A percentile compares a stretch with the other conserved stretches of the same genome.
phyloP scores from a whole-genome alignment of 2,888 invertebrate genomes.

The Idaea dimidiata region DNA sequence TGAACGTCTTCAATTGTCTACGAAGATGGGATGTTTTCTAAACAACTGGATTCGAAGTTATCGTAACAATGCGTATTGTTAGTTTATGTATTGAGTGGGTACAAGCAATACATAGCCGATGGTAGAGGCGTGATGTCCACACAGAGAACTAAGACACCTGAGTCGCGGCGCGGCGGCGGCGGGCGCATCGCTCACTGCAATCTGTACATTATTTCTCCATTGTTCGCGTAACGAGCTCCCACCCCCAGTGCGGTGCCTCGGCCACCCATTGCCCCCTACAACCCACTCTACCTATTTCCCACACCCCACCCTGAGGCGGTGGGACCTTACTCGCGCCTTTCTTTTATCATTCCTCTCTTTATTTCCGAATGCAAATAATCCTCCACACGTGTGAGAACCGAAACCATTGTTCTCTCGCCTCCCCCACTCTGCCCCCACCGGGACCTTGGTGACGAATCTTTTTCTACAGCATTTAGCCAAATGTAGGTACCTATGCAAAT shows the following conservation, averaged over 20 bases:
- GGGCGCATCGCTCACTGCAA: constrained; percentile 82
- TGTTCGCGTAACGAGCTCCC: constrained; percentile 80
- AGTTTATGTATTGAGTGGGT: constrained; percentile 15
- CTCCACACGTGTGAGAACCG: constrained; percentile 82
- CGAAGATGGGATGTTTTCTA: constrained; percentile 23
- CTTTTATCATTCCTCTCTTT: constrained; percentile 81
- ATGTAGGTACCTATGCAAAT: constrained; percentile 46
- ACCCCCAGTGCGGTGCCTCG: constrained; percentile 49
- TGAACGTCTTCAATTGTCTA: neutral
- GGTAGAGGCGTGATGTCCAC: constrained; percentile 62
- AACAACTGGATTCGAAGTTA: constrained; percentile 24
- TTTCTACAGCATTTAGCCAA: constrained; percentile 76
- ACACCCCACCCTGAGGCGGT: constrained; percentile 79
- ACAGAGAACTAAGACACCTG: constrained; percentile 72
- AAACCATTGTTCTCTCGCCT: constrained; percentile 81
- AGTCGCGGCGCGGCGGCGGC: constrained; percentile 71
- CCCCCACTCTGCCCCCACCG: constrained; percentile 65
- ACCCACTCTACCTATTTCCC: constrained; percentile 60
- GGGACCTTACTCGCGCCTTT: constrained; percentile 80
- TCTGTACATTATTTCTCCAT: constrained; percentile 82
- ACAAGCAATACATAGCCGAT: constrained; percentile 23
- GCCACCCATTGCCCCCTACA: constrained; percentile 39
- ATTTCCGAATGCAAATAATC: constrained; percentile 83
- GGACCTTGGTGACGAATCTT: constrained; percentile 80
- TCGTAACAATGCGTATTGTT: neutral